phyloP scores from a whole-genome alignment of 1,140 invertebrate genomes.

The Bombus ignitus region DNA sequence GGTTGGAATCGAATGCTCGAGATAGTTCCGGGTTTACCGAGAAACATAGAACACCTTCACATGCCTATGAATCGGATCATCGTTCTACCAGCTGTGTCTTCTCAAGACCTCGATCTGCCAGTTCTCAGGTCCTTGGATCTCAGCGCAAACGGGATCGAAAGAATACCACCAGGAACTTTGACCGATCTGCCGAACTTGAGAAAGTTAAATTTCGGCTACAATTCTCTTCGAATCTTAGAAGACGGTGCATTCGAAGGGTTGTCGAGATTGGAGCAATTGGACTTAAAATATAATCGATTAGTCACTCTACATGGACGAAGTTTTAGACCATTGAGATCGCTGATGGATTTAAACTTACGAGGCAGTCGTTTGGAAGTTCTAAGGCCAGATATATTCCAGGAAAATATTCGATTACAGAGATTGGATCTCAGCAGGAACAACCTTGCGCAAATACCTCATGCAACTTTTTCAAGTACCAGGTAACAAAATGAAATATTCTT shows the following conservation, averaged over 20 bases:
- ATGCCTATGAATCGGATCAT: constrained; percentile 89
- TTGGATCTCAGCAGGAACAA: constrained; percentile 91
- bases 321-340: constrained; percentile 85
- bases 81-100: constrained; percentile 85
- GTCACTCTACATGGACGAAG: constrained; percentile 86
- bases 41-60: constrained; percentile 90
- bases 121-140: constrained; percentile 89
- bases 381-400: constrained; percentile 86
- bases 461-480: constrained; percentile 86
- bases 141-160: constrained; percentile 89
- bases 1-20: constrained; percentile 89
- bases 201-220: constrained; percentile 90
- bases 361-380: constrained; percentile 90
- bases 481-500: constrained; percentile 52
- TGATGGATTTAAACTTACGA: constrained; percentile 88
- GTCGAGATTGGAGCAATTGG: constrained; percentile 88
- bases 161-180: constrained; percentile 86
- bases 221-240: constrained; percentile 88
- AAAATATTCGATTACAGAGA: constrained; percentile 85
- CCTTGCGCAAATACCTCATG: constrained; percentile 86
- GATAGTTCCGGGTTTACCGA: constrained; percentile 88
- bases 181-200: constrained; percentile 87
- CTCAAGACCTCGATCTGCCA: constrained; percentile 87
- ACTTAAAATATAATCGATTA: constrained; percentile 90
- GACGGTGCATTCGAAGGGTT: constrained; percentile 88